phyloP scores from a whole-genome alignment of 2,113 vertebrate genomes.

The human (Homo sapiens) region GRCh38 chr2:66197001-66197500 shows the following conservation, averaged over 20 bases:
- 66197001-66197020: background rate
- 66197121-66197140: background rate
- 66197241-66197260: background rate
- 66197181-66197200: background rate
- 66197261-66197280: background rate
- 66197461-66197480: background rate
- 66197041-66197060: background rate
- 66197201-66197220: background rate
- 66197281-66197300: background rate
- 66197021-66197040: background rate
- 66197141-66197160: background rate
- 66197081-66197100: background rate
- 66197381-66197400: background rate
- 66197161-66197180: background rate
- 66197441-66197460: background rate
- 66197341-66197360: background rate
- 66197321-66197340: background rate
- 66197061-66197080: background rate
- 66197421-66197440: background rate
- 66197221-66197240: background rate
- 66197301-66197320: background rate
- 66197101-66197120: background rate
- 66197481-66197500: background rate
- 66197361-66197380: background rate
- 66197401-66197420: background rate